Base-by-base conservation (phyloP, 2,113 vertebrate species). In the Taurulus bubalis region DNA sequence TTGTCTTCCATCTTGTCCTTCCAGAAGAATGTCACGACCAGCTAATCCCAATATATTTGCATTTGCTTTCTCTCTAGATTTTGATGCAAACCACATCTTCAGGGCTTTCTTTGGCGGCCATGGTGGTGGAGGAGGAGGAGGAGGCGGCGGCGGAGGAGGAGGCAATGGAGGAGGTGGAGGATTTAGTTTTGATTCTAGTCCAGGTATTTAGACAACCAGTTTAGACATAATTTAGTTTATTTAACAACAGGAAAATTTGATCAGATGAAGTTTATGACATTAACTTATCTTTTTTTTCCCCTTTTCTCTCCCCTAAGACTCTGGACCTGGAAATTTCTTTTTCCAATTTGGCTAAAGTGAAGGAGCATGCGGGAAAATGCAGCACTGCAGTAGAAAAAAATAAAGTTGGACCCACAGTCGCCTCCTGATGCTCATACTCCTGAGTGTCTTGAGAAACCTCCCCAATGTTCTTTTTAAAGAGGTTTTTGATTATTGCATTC, bases 51-150 rank as follows among this genome's bases (percentile, higher is more conserved):
- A 14, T 34, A 0, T 67, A 24, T 75, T 11, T 69, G 11, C 14
- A 2, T 77, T 66, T 30, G 1, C 24, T 80, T 72, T 70, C 7
- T 67, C n/a, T 82, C 71, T 71, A 99, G 98, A 99, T 89, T 97
- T 99, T 49, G 97, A 99, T 88, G 96, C 98, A 88, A 99, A 99
- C 92, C 98, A 98, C 87, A 99, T 99, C 94, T 99, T 99, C 95
- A 97, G 97, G 91, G 96, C 98, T 67, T 99, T 99, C 95, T 99
- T 99, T 0, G 96, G 97, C 0, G 96, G 96, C n/a, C 91, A 90
- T n/a, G 96, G 96, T 4, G 96, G 97, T 74, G 95, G 96, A 4
- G 96, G 96, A 77, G 96, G 96, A 87, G 4, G 4, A 7, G 65
- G 62, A 40, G 90, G 89, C 30, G 30, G 30, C 30, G 30, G n/a